Base-by-base conservation (phyloP, 1,140 invertebrate species). In the Stegodyphus mimosarum region DNA sequence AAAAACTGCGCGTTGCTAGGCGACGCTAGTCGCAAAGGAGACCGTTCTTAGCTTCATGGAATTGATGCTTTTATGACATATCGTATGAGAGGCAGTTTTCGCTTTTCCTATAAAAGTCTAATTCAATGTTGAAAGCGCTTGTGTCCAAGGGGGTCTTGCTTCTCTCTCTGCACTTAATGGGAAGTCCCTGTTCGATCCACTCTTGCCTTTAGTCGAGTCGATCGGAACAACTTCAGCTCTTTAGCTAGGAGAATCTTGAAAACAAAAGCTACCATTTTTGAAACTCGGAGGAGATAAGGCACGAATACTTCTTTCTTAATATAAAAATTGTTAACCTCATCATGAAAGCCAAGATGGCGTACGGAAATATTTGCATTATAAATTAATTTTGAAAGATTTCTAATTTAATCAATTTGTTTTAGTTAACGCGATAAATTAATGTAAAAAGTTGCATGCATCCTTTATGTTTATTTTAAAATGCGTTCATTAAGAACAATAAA, bases 51-150 rank as follows among this genome's bases (percentile, higher is more conserved):
- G 33, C 33, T 33, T 33, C 33, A 33, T 13, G 51, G 7, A 69
- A 17, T 79, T 70, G 77, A 79, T 79, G 77, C 77, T 55, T 79
- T 79, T 70, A 69, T 79, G 77, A 79, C 64, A 70, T 79, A 79
- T 79, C 77, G 77, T 70, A 53, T 70, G 77, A 79, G 66, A 33
- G 50, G 64, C 55, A 48, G 77, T 66, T 64, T 77, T 64, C 66
- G 66, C 77, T n/a, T 17, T 55, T 10, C 33, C 49, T 70, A 70
- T 79, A 79, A 79, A 79, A 79, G 50, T 79, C 77, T 79, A 79
- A 79, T 79, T 79, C 67, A 70, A 66, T 77, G 60, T 17, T 49
- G 74, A 66, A 51, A 77, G 74, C 55, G 60, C n/a, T 48, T 66
- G 13, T 33, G 11, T 60, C 10, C 15, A 15, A 74, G 51, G 18